These are phyloP conservation scores for Menidia menidia DNA, from an alignment of 2,797 vertebrate species.

Conservation along the genomic window DNA sequence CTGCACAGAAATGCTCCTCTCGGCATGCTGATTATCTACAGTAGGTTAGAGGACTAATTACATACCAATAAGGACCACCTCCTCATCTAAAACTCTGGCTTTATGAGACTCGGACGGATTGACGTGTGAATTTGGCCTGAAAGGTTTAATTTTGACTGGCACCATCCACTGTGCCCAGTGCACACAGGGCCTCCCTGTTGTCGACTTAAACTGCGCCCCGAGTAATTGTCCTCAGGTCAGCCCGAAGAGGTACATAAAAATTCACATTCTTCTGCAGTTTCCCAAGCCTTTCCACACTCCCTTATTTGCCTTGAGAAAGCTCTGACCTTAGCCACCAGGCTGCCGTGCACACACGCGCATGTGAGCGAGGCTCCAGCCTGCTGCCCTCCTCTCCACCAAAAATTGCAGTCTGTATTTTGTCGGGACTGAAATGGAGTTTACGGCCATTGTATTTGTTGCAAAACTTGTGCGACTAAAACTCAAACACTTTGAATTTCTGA, in stretches of 20 bases:
- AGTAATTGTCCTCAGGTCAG: constrained; percentile 67
- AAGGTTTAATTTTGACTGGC: constrained; percentile 61
- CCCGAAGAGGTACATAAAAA: constrained; percentile 55
- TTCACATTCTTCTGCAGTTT: constrained; percentile 77
- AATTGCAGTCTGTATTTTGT: constrained; percentile 71
- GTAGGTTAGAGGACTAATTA: constrained; percentile 33
- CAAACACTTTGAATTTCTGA: no score
- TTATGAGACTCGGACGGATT: constrained; percentile 40
- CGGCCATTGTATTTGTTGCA: not conserved
- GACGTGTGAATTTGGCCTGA: constrained; percentile 65
- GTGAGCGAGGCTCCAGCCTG: constrained; percentile 58
- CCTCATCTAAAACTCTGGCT: constrained; percentile 45
- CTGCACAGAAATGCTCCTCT: constrained; percentile 5
- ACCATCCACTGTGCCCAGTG: constrained; percentile 35
- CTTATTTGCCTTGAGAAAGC: constrained; percentile 84
- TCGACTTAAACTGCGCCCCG: constrained; percentile 63
- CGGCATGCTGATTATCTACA: constrained; percentile 16
- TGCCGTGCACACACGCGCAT: constrained; percentile 15
- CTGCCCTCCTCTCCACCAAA: constrained; percentile 70
- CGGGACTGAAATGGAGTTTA: constrained; percentile 49
- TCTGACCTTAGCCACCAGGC: constrained; percentile 80
- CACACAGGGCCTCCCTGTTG: constrained; percentile 66
- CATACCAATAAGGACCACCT: constrained; percentile 20
- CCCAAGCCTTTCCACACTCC: constrained; percentile 78
- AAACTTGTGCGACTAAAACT: no score